phyloP scores from a whole-genome alignment of 2,797 vertebrate genomes.

The Smutsia temminckii region DNA sequence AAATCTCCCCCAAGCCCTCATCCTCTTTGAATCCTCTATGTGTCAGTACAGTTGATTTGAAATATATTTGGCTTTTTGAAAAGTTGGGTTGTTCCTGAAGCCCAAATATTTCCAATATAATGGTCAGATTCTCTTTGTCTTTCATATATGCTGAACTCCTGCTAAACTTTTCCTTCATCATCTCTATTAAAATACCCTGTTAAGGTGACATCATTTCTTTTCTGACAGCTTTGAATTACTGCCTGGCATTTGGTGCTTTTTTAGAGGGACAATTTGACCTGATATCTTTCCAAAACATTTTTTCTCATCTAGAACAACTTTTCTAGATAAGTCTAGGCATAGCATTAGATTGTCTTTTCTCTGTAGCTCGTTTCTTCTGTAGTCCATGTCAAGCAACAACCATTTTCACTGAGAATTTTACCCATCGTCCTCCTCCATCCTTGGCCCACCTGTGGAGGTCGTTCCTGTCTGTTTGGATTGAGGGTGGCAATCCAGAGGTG shows the following conservation, averaged over 20 bases:
- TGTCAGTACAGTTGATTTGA: background rate
- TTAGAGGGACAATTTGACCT: constrained; percentile 26
- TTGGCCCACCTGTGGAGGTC: background rate
- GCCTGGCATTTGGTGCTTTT: background rate
- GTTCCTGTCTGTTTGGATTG: background rate
- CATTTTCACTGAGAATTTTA: background rate
- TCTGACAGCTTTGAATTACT: background rate
- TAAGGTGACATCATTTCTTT: constrained; percentile 9
- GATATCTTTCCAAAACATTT: constrained; percentile 7
- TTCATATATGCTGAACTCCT: background rate
- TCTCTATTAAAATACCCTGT: background rate
- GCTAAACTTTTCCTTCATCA: background rate
- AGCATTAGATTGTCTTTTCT: background rate
- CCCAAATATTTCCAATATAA: constrained; percentile 5
- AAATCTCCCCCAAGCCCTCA: background rate
- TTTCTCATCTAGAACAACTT: background rate
- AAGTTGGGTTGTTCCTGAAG: background rate
- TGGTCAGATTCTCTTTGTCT: background rate
- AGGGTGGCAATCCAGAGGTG: background rate
- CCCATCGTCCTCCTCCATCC: background rate
- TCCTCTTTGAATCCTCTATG: background rate
- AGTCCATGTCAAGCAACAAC: background rate
- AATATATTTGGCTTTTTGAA: constrained; percentile 24
- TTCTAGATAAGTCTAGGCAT: background rate
- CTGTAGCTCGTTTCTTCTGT: background rate